Evolutionary conservation across 2,888 invertebrate genomes (phyloP).

Genomic region (Linnaemya tessellans): DNA sequence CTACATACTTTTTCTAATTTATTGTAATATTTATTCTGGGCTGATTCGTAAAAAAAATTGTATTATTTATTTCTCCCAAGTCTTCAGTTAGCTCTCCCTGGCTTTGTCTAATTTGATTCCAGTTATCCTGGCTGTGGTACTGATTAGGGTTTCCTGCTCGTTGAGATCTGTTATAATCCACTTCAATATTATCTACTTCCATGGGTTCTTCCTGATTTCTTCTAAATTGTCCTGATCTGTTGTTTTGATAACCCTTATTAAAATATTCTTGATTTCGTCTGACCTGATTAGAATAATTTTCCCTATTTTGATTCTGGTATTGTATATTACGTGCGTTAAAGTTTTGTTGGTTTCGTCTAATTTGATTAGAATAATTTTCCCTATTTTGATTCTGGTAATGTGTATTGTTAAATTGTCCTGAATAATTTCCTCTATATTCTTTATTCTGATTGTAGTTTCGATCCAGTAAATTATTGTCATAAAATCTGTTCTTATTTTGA

Average conservation of each 20-base stretch:
- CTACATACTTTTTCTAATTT: too few relatives aligned
- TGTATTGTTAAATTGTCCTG: too few relatives aligned
- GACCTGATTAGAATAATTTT: not conserved
- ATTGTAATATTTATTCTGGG: slow-evolving; percentile 11
- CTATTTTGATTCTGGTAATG: too few relatives aligned
- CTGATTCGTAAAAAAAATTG: slow-evolving; percentile 3
- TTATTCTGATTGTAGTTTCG: too few relatives aligned
- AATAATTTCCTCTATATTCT: too few relatives aligned
- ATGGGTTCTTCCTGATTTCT: too few relatives aligned
- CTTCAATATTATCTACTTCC: slow-evolving; percentile 10
- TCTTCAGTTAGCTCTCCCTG: not conserved
- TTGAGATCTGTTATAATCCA: not conserved
- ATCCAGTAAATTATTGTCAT: too few relatives aligned
- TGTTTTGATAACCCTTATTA: too few relatives aligned
- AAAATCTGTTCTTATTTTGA: too few relatives aligned
- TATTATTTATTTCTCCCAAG: not conserved
- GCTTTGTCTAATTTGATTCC: not conserved
- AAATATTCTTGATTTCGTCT: not conserved
- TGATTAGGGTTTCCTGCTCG: not conserved
- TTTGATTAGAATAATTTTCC: not conserved
- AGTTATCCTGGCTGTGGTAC: not conserved
- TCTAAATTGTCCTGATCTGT: too few relatives aligned
- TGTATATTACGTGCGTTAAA: not conserved
- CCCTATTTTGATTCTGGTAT: slow-evolving; percentile 5
- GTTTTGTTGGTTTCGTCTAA: not conserved